These are phyloP conservation scores for Anseranas semipalmata DNA, from an alignment of 2,113 vertebrate genomes.

Conservation along the genomic window DNA sequence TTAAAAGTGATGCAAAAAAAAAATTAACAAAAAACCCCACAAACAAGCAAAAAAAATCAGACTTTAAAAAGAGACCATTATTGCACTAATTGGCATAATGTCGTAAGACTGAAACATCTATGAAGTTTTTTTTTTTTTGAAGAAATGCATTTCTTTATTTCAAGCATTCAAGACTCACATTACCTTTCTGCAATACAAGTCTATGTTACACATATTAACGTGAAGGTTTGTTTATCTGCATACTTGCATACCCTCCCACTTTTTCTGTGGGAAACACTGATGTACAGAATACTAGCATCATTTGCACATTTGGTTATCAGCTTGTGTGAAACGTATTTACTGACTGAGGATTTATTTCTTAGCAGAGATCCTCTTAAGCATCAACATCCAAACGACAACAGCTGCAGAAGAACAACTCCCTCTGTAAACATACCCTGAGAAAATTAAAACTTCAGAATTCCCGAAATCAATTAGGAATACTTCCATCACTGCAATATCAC, in stretches of 20 bases:
- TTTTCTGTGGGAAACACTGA: background rate
- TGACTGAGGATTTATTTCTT: background rate
- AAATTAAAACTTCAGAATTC: conserved; percentile 72
- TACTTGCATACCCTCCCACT: background rate
- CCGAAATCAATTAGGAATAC: conserved; percentile 87
- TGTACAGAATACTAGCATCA: background rate
- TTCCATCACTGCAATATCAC: conserved; percentile 74
- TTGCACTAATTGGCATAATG: background rate
- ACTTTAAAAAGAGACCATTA: background rate
- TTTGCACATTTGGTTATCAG: background rate
- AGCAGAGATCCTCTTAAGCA: background rate
- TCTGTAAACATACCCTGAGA: conserved; percentile 76
- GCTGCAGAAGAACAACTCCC: background rate
- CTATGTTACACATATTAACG: background rate
- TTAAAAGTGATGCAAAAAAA: background rate
- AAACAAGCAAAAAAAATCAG: background rate
- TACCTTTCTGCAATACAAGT: background rate
- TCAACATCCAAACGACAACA: background rate
- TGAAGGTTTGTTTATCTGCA: background rate
- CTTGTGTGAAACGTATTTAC: background rate
- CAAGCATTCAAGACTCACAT: accelerated
- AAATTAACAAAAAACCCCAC: background rate
- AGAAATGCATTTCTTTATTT: background rate
- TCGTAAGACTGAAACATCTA: background rate
- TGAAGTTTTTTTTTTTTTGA: background rate